Conservation (phyloP, 2,113 vertebrate species). For the Pitta sordida region DNA sequence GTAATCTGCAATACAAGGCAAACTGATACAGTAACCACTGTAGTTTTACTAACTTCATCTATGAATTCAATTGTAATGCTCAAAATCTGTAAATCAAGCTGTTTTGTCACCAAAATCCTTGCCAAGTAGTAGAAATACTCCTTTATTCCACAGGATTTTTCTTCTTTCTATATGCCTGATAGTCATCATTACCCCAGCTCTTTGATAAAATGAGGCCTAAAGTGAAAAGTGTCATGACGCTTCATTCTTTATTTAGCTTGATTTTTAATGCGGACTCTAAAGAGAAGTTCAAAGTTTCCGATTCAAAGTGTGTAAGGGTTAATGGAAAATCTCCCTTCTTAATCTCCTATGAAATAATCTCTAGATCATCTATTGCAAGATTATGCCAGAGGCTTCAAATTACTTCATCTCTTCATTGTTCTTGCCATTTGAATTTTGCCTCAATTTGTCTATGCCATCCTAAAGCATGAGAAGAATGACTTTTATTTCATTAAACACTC, state of each 20-base stretch:
- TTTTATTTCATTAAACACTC: constrained; percentile 27
- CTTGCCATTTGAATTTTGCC: background rate
- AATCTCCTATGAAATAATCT: no score
- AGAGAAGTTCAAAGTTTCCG: background rate
- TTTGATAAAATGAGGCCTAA: background rate
- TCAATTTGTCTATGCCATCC: background rate
- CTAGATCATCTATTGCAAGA: background rate
- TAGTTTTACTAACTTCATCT: background rate
- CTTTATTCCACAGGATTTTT: background rate
- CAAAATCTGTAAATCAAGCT: background rate
- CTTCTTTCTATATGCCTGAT: background rate
- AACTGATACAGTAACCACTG: background rate
- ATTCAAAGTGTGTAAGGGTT: background rate
- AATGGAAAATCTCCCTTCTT: background rate
- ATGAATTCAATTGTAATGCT: background rate
- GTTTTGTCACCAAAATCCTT: background rate
- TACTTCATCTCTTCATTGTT: background rate
- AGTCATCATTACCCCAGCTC: background rate
- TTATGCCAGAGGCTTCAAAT: background rate
- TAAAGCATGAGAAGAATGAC: background rate
- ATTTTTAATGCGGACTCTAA: constrained; percentile 1
- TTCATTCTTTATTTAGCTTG: background rate
- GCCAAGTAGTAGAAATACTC: background rate
- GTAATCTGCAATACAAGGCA: background rate
- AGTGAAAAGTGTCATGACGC: background rate